Base-by-base conservation (phyloP, 2,888 invertebrate genomes). In the Nemurella pictetii region DNA sequence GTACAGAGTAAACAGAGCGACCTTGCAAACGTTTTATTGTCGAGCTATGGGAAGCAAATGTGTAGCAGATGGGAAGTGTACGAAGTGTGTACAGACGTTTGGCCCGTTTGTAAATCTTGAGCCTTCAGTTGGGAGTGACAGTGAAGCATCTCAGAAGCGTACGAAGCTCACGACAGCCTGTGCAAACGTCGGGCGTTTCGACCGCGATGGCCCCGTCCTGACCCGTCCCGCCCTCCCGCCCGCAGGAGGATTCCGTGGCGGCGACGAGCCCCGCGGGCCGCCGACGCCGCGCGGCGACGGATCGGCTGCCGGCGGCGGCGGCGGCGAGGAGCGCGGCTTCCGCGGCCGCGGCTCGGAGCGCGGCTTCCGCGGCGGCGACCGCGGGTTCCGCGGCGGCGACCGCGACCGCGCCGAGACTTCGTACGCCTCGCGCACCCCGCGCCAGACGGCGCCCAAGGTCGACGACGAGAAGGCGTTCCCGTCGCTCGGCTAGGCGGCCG, bases 401-500 rank as follows among this genome's bases (percentile, higher is more conserved):
- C 35, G 74, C 20, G 75, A 75, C 28, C 75, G 84, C 15, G 83
- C 26, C n/a, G 25, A 27, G 72, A 35, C 29, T 5, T 73, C 85
- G 12, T 83, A 75, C 72, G 86, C 84, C 20, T 28, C 78, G n/a
- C 84, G 86, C 75, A 84, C 36, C 30, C 85, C 77, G n/a, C 84
- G 88, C 83, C 90, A 90, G 87, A 88, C 89, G 86, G 90, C 90
- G 84, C 97, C 98, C 27, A 97, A 97, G 91, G 97, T 98, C 87
- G 97, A 98, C 90, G 98, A 98, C 92, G 97, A 97, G 93, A 95
- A 95, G 91, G 98, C 98, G 92, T 98, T 98, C 92, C 98, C 98
- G 88, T 96, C 97, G 90, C 94, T 98, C 90, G 96, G 96, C 91
- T 96, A 95, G 92, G 27, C 32, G 27, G 55, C 30, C 84, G 7